Conservation (phyloP, 2,797 vertebrate genomes). For the Catharus ustulatus region DNA sequence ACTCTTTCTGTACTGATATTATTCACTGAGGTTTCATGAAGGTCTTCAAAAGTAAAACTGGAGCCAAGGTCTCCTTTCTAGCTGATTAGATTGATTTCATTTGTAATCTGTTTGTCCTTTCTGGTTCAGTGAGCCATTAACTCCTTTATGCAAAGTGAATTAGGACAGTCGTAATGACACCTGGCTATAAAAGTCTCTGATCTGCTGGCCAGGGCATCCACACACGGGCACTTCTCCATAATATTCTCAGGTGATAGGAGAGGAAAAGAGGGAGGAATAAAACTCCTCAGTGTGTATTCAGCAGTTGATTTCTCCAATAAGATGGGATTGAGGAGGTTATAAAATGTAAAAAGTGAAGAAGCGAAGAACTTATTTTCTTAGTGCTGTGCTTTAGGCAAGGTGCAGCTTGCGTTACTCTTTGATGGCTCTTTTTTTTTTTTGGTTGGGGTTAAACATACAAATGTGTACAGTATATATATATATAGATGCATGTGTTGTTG, state of each 20-base stretch:
- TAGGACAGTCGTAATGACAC: background rate
- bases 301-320: background rate
- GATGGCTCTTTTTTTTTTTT: background rate
- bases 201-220: background rate
- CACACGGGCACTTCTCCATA: background rate
- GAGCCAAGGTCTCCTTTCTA: background rate
- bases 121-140: slow-evolving; percentile 10
- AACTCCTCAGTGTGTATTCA: background rate
- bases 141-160: slow-evolving; percentile 25
- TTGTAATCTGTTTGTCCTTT: slow-evolving; percentile 17
- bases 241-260: background rate
- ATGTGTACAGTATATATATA: too few species aligned
- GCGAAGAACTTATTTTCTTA: background rate
- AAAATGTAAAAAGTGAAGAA: background rate
- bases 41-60: background rate
- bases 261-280: background rate
- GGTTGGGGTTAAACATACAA: background rate
- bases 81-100: background rate
- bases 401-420: background rate
- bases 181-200: background rate
- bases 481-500: background rate
- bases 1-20: background rate
- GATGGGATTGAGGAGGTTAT: background rate
- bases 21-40: background rate
- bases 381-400: background rate